These are phyloP conservation scores for Trogon melanurus DNA, from an alignment of 2,113 vertebrate species.

Conservation along the genomic window DNA sequence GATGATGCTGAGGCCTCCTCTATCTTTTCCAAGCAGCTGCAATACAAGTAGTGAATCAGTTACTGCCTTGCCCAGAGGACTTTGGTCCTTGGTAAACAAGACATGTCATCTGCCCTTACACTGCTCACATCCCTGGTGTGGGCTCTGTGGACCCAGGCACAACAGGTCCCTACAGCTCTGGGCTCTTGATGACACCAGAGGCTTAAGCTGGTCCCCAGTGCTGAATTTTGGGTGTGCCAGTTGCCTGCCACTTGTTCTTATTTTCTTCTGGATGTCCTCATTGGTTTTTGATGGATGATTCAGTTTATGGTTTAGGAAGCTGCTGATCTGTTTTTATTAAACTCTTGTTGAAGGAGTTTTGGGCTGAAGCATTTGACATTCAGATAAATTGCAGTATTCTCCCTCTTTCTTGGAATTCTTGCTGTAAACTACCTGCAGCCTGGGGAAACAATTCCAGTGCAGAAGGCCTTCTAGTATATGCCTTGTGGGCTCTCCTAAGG, in stretches of 20 bases:
- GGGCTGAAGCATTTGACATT: not conserved
- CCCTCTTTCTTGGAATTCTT: not conserved
- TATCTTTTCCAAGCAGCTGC: not conserved
- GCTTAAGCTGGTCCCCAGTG: not conserved
- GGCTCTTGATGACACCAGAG: not conserved
- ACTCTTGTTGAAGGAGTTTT: not conserved
- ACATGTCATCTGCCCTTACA: not conserved
- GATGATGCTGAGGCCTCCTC: not conserved
- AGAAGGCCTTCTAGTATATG: fast-evolving
- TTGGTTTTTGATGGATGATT: not conserved
- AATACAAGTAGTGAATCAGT: not conserved
- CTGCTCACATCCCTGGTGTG: not conserved
- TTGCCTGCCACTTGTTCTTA: not conserved
- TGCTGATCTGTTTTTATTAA: not conserved
- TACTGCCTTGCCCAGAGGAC: not conserved
- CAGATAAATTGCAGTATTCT: not conserved
- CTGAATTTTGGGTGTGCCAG: not conserved
- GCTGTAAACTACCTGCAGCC: not conserved
- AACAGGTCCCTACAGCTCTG: not conserved
- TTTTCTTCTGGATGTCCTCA: not conserved
- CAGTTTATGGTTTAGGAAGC: not conserved
- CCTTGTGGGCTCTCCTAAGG: not conserved
- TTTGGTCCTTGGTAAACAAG: not conserved
- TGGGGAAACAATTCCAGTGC: not conserved
- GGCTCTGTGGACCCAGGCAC: not conserved